Evolutionary conservation across 2,888 invertebrate genomes (phyloP).

Genomic region (Chymomyza amoena): DNA sequence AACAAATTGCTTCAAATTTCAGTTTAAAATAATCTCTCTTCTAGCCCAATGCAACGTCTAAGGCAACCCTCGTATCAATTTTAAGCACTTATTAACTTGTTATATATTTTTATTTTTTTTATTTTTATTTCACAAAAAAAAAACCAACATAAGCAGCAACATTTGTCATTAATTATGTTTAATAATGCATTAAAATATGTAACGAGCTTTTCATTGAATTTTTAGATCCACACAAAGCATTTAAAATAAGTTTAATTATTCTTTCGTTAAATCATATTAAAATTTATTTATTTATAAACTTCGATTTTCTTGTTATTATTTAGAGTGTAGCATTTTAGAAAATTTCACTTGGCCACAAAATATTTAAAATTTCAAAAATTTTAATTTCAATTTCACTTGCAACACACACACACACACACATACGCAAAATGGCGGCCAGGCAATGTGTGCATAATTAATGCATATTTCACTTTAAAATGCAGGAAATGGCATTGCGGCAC

Average conservation of each 20-base stretch:
- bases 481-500: conserved; percentile 25
- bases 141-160: background rate
- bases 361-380: conserved; percentile 17
- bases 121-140: background rate
- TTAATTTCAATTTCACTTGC: conserved; percentile 56
- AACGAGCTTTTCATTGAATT: background rate
- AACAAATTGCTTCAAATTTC: too few species aligned
- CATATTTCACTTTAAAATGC: conserved; percentile 71
- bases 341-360: too few species aligned
- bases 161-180: background rate
- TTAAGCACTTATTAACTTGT: too few species aligned
- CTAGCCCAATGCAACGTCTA: too few species aligned
- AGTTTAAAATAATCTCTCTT: too few species aligned
- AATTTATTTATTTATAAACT: conserved; percentile 6
- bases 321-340: background rate
- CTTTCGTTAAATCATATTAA: background rate
- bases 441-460: conserved; percentile 69
- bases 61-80: too few species aligned
- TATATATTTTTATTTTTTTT: too few species aligned
- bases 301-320: background rate
- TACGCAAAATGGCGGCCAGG: background rate
- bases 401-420: background rate
- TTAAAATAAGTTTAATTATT: conserved; percentile 15
- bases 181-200: background rate
- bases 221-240: background rate